Percentiles rank a stretch among this genome's conserved stretches.
These are phyloP conservation scores for Drosophila murphyi DNA, from an alignment of 1,140 invertebrate species.

Conservation along the genomic window DNA sequence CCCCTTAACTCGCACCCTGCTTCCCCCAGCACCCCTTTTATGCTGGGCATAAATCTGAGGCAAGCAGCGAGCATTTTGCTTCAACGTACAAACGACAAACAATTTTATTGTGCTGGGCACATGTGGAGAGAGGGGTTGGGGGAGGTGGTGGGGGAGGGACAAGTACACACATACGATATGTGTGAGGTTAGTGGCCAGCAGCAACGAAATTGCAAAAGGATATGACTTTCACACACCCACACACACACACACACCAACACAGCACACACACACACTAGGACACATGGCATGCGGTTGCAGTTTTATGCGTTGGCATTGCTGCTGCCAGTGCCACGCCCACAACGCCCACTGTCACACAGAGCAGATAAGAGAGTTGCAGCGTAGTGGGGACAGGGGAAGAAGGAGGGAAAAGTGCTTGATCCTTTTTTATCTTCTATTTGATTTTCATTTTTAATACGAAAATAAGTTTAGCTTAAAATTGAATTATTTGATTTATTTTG, in stretches of 20 bases:
- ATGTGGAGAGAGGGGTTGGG: slow-evolving; percentile 11
- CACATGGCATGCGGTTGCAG: slow-evolving; percentile 67
- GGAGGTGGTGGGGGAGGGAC: slow-evolving; percentile 9
- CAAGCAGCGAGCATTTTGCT: slow-evolving; percentile 49
- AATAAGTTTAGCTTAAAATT: slow-evolving; percentile 84
- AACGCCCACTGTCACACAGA: slow-evolving; percentile 69
- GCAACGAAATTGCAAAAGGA: slow-evolving; percentile 79
- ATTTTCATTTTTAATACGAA: slow-evolving; percentile 84
- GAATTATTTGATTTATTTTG: slow-evolving; percentile 83
- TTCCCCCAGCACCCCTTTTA: background rate
- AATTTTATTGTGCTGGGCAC: slow-evolving; percentile 73
- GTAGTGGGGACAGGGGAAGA: background rate
- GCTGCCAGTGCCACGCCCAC: slow-evolving; percentile 34
- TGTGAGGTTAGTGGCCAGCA: slow-evolving; percentile 74
- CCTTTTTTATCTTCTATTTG: slow-evolving; percentile 83
- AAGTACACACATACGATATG: slow-evolving; percentile 57
- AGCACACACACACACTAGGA: slow-evolving; percentile 14
- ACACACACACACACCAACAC: slow-evolving; percentile 2
- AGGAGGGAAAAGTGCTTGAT: slow-evolving; percentile 69
- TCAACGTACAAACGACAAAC: slow-evolving; percentile 72
- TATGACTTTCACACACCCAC: slow-evolving; percentile 65
- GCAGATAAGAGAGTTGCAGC: background rate
- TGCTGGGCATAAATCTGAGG: slow-evolving; percentile 65
- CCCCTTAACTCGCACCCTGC: background rate
- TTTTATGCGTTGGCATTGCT: slow-evolving; percentile 71